Conservation (phyloP, 2,113 vertebrate species). For the Laticauda laticaudata region DNA sequence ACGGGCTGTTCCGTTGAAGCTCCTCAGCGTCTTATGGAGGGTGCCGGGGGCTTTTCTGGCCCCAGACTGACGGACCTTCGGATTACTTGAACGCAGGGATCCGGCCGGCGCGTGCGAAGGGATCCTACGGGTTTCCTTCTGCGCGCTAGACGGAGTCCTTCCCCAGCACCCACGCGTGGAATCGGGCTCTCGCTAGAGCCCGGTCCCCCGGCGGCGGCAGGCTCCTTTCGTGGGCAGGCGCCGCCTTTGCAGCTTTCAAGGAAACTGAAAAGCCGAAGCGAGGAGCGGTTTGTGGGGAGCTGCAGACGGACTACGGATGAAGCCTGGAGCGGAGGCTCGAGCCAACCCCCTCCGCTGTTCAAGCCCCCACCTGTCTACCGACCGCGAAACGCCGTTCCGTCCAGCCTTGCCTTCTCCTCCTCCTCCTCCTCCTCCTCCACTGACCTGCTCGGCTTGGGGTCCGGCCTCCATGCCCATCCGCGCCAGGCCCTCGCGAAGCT, state of each 20-base stretch:
- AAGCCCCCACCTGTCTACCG: background rate
- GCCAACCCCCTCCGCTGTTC: background rate
- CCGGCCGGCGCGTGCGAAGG: background rate
- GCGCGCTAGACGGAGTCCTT: background rate
- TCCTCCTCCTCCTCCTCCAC: background rate
- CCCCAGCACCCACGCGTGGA: background rate
- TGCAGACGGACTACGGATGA: background rate
- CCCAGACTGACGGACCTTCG: background rate
- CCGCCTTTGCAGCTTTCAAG: background rate
- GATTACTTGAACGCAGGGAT: background rate
- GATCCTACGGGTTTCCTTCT: background rate
- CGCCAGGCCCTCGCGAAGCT: conserved; percentile 79
- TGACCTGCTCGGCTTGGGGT: conserved; percentile 54
- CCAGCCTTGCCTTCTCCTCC: background rate
- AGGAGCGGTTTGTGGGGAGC: conserved; percentile 15
- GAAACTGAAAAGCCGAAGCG: background rate
- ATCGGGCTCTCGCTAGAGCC: too few species aligned
- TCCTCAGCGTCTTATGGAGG: background rate
- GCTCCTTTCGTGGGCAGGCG: background rate
- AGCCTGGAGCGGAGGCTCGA: background rate
- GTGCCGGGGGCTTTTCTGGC: background rate
- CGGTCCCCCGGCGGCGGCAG: background rate
- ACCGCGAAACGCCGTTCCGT: background rate
- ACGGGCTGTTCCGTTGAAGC: background rate
- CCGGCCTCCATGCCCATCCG: conserved; percentile 68